A percentile compares a stretch with the other conserved stretches of the same genome.
Evolutionary conservation across 1,140 invertebrate genomes (phyloP).

Genomic region (Radopholus similis): DNA sequence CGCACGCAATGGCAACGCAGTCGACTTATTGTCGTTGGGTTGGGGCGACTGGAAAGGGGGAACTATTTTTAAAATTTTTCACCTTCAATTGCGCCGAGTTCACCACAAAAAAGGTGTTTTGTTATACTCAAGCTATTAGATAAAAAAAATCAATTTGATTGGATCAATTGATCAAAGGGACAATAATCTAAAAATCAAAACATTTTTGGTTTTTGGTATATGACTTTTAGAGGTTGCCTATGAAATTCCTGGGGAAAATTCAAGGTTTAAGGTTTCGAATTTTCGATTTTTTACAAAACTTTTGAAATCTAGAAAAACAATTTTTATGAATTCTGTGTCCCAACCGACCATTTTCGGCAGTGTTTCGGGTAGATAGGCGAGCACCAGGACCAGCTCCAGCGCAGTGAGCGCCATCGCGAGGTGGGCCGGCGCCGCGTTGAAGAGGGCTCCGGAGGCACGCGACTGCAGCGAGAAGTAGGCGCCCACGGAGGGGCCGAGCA

Average conservation of each 20-base stretch:
- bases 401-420: slow-evolving; percentile 77
- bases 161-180: not conserved
- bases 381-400: slow-evolving; percentile 75
- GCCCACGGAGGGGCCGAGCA: slow-evolving; percentile 88
- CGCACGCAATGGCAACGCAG: not conserved
- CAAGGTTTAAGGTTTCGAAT: not conserved
- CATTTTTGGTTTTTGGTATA: not conserved
- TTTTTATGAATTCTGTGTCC: slow-evolving; percentile 10
- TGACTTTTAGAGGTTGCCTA: not conserved
- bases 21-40: too few species aligned
- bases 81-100: too few species aligned
- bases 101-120: too few species aligned
- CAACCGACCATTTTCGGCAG: slow-evolving; percentile 61
- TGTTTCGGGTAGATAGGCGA: slow-evolving; percentile 77
- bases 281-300: too few species aligned
- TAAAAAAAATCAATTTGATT: slow-evolving; percentile 1
- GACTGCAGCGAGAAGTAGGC: slow-evolving; percentile 79
- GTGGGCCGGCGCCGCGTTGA: slow-evolving; percentile 81
- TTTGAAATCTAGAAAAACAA: slow-evolving; percentile 1
- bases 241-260: not conserved
- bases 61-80: too few species aligned
- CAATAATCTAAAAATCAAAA: not conserved
- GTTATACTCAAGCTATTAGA: slow-evolving; percentile 64
- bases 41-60: too few species aligned
- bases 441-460: slow-evolving; percentile 57